Base-by-base conservation (phyloP, 2,113 vertebrate genomes). In the Myrmecobius fasciatus region DNA sequence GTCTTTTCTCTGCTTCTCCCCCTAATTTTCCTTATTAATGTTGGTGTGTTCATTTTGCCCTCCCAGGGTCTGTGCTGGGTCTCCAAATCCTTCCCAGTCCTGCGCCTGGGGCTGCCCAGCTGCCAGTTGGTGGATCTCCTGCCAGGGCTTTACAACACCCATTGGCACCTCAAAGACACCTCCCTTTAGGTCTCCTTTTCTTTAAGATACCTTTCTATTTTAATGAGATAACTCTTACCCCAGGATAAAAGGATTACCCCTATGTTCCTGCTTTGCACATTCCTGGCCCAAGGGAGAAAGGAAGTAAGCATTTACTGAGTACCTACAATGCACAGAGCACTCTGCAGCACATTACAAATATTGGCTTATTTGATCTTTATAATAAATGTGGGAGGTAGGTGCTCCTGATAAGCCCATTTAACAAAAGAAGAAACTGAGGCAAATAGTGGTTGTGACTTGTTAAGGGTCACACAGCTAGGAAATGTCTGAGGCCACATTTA, bases 241-340 rank as follows among this genome's bases (percentile, higher is more conserved):
- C 56, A 31, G 54, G 54, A 26, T 26, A 56, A 56, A 8, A 26
- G 54, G 8, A 8, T 56, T 56, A 56, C 25, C 54, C 54, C 54
- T 56, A 26, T n/a, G 31, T 20, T 75, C 60, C 60, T 75, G 60
- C 14, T n/a, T 20, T 36, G 31, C 14, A 20, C 14, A 12, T 75
- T 12, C 36, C 20, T n/a, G 36, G 60, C 36, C 67, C 67, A n/a
- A 75, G 36, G 67, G 20, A 67, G 54, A 56, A 56, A 60, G 67
- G 67, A 75, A n/a, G 17, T 4, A 95, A 94, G 26, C 92, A 67
- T 91, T 96, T 26, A 88, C 92, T n/a, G 25, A 94, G 52, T 22
- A 46, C 26, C 49, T 75, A 17, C 26, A 93, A 89, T 89, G 25
- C 88, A 28, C 26, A 83, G 46, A 31, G 25, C 48, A 88, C 43